phyloP scores from a whole-genome alignment of 2,113 vertebrate genomes.

The Numida meleagris region DNA sequence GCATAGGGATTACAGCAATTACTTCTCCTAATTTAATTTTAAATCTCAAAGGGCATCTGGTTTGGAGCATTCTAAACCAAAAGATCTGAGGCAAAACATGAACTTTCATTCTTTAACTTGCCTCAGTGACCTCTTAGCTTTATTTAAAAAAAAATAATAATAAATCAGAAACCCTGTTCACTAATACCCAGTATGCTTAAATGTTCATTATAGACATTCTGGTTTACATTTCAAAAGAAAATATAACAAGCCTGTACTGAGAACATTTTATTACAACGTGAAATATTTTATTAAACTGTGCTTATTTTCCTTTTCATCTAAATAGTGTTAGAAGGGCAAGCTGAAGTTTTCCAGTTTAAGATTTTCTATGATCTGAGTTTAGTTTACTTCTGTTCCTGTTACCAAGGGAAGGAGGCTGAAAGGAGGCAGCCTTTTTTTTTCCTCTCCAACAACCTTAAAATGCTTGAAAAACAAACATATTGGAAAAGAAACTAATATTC shows the following conservation, averaged over 20 bases:
- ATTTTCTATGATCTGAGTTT: not conserved
- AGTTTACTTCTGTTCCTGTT: not conserved
- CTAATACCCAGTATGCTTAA: not conserved
- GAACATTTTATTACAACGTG: not conserved
- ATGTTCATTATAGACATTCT: not conserved
- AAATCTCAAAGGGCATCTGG: constrained; percentile 21
- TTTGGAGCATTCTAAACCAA: constrained; percentile 23
- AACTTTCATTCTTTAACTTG: constrained; percentile 26
- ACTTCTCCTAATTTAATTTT: constrained; percentile 43
- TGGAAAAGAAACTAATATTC: no score
- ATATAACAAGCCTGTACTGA: not conserved
- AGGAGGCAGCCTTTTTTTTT: not conserved
- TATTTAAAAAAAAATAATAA: not conserved
- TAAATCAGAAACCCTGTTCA: not conserved
- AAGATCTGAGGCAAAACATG: not conserved
- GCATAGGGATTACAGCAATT: constrained; percentile 15
- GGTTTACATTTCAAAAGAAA: not conserved
- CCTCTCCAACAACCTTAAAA: no score
- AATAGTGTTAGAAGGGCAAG: not conserved
- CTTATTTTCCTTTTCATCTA: not conserved
- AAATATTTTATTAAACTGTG: not conserved
- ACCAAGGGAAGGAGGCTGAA: accelerated
- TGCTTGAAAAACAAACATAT: no score
- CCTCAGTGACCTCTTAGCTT: not conserved
- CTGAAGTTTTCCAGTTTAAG: not conserved